These are phyloP conservation scores for Strigamia maritima DNA, from an alignment of 2,888 invertebrate species.

Conservation along the genomic window DNA sequence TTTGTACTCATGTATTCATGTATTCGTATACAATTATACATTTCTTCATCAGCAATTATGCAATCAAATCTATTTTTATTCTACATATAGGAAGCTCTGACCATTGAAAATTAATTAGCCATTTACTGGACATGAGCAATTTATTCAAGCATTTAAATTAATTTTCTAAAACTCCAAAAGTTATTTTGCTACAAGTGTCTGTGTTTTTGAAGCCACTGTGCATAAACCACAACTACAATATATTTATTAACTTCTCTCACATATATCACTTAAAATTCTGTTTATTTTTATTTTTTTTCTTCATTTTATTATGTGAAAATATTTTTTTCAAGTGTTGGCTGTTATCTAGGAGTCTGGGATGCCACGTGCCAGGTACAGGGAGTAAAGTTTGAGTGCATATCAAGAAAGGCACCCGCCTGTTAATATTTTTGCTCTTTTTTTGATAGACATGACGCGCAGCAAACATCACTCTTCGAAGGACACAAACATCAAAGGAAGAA, in stretches of 20 bases:
- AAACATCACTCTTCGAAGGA: background rate
- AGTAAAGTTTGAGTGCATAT: too few species aligned
- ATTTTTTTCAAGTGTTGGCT: too few species aligned
- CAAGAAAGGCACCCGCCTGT: too few species aligned
- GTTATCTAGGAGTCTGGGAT: too few species aligned
- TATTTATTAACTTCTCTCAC: too few species aligned
- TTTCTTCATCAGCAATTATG: background rate
- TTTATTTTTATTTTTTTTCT: too few species aligned
- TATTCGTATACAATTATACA: background rate
- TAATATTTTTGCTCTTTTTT: background rate
- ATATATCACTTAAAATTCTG: too few species aligned
- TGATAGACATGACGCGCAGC: background rate
- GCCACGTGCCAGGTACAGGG: too few species aligned
- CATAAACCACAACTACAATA: too few species aligned
- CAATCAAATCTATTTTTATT: background rate
- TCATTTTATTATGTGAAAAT: too few species aligned
- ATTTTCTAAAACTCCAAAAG: background rate
- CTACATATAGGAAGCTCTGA: background rate
- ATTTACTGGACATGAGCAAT: background rate
- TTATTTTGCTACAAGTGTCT: background rate
- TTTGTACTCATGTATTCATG: too few species aligned
- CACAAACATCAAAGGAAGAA: background rate
- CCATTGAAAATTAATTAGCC: background rate
- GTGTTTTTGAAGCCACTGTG: background rate
- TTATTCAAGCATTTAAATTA: background rate